A percentile compares a stretch with the other conserved stretches of the same genome.
These are phyloP conservation scores for Ondatra zibethicus DNA, from an alignment of 2,113 vertebrate genomes.

Conservation along the genomic window DNA sequence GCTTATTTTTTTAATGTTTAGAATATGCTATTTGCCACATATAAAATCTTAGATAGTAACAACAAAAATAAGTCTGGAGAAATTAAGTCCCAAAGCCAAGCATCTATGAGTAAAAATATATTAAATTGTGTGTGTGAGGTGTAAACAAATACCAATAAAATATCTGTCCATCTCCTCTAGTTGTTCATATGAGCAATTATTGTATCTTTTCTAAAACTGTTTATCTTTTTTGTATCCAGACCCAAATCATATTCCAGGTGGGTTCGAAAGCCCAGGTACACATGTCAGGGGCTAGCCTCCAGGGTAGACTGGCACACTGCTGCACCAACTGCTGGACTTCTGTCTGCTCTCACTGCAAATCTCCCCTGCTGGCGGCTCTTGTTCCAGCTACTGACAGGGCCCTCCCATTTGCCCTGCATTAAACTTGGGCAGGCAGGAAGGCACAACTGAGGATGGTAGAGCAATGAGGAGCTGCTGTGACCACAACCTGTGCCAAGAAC, in stretches of 20 bases:
- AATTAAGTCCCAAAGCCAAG: neutral
- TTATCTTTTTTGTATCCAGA: constrained; percentile 31
- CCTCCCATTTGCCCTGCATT: constrained; percentile 51
- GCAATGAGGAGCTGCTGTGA: constrained; percentile 66
- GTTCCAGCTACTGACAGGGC: constrained; percentile 68
- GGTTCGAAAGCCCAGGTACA: constrained; percentile 58
- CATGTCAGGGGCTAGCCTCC: constrained; percentile 64
- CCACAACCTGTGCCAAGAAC: constrained; percentile 55
- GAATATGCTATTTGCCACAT: neutral
- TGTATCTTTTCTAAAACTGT: constrained; percentile 17
- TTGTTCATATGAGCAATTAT: neutral
- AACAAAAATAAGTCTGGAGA: neutral
- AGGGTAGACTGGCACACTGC: constrained; percentile 45
- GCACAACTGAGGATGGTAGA: constrained; percentile 50
- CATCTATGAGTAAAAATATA: neutral
- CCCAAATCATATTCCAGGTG: constrained; percentile 54
- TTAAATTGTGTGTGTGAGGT: neutral
- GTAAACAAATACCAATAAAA: constrained; percentile 18
- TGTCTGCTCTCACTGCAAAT: constrained; percentile 50
- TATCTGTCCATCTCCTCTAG: neutral
- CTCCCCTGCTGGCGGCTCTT: constrained; percentile 10
- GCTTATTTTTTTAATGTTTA: neutral
- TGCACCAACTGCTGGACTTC: constrained; percentile 69
- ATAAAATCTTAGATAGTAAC: neutral
- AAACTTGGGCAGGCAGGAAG: constrained; percentile 38